Evolutionary conservation across 2,797 vertebrate species (phyloP).

Genomic region (Rhinoraja longicauda): DNA sequence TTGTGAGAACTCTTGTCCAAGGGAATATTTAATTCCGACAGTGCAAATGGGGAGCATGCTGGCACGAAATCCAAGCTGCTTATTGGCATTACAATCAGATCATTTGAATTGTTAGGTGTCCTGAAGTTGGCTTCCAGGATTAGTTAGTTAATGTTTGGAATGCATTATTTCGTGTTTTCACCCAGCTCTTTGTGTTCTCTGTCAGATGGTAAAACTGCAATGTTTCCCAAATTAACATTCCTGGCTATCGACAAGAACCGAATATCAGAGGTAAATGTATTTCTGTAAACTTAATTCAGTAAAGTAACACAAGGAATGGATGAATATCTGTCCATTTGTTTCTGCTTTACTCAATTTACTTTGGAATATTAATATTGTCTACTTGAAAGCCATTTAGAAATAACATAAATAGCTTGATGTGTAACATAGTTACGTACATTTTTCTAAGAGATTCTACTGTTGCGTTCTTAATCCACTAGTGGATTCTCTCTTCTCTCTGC

Average conservation of each 20-base stretch:
- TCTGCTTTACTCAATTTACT: neutral
- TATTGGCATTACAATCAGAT: neutral
- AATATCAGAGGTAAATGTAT: conserved; percentile 69
- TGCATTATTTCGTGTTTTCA: conserved; percentile 40
- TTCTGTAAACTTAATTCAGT: neutral
- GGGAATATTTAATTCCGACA: neutral
- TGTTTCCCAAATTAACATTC: conserved; percentile 68
- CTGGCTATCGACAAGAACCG: conserved; percentile 70
- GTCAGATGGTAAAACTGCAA: conserved; percentile 64
- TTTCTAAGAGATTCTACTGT: neutral
- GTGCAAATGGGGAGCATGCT: neutral
- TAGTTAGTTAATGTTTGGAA: neutral
- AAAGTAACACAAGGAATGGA: neutral
- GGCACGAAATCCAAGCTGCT: neutral
- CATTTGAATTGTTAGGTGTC: neutral
- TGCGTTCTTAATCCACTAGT: too few species aligned
- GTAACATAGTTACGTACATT: neutral
- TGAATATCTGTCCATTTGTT: neutral
- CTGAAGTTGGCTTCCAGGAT: neutral
- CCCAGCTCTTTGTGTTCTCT: conserved; percentile 43
- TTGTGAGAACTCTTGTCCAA: neutral
- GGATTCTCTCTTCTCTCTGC: neutral
- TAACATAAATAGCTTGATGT: neutral
- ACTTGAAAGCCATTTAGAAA: neutral
- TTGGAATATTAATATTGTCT: neutral